These are phyloP conservation scores for Lasioglossum pauxillum DNA, from an alignment of 2,888 invertebrate species.

Conservation along the genomic window DNA sequence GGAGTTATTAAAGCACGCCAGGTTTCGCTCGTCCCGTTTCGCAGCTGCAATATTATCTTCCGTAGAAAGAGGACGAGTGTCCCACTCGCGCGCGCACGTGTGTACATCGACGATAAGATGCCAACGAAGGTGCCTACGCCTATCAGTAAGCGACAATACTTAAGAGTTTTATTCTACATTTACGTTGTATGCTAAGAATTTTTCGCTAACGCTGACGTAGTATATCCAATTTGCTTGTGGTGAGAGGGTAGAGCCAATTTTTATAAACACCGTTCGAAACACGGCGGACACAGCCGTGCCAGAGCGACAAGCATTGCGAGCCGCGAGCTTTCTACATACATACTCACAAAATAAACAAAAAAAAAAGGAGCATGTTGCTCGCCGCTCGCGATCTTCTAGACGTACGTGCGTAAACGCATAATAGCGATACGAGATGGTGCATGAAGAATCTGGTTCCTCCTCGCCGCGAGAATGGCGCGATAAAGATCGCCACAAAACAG, in stretches of 20 bases:
- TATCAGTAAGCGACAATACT: conserved; percentile 62
- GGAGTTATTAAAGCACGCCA: background rate
- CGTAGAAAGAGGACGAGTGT: conserved; percentile 28
- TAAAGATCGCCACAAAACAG: background rate
- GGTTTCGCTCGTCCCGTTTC: conserved; percentile 33
- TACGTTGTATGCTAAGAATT: conserved; percentile 68
- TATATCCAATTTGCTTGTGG: conserved; percentile 81
- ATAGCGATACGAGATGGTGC: conserved; percentile 63
- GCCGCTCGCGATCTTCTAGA: conserved; percentile 60
- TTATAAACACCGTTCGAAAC: conserved; percentile 75
- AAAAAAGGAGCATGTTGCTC: conserved; percentile 24
- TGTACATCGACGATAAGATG: conserved; percentile 60
- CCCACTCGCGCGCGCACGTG: conserved; percentile 18
- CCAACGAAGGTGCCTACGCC: conserved; percentile 71
- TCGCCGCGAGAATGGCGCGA: conserved; percentile 33
- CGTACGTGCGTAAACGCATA: conserved; percentile 52
- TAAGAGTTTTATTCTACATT: conserved; percentile 66
- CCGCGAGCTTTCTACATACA: conserved; percentile 47
- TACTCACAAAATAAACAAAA: background rate
- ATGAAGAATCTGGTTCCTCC: conserved; percentile 58
- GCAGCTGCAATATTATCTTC: conserved; percentile 9
- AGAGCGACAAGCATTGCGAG: conserved; percentile 70
- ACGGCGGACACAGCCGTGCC: conserved; percentile 52
- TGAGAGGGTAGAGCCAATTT: conserved; percentile 83
- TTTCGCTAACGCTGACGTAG: conserved; percentile 77